Base-by-base conservation (phyloP, 2,797 vertebrate genomes). In the Ispidina picta region DNA sequence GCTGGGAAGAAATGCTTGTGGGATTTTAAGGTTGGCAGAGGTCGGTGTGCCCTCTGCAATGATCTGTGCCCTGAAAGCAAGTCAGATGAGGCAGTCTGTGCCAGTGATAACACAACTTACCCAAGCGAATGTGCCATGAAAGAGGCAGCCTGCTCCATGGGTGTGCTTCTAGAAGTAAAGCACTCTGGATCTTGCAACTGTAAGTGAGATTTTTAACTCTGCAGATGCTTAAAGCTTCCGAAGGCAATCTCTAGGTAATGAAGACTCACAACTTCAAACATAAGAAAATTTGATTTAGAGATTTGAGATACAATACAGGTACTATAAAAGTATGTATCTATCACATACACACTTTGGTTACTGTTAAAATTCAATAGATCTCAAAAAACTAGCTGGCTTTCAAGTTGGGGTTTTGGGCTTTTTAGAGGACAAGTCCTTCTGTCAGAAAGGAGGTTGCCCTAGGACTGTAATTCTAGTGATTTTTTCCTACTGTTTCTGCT, bases 181-280 rank as follows among this genome's bases (percentile, higher is more conserved):
- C 99, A 99, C 96, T 98, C 98, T 5, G 99, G 99, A 98, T 99
- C 98, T 98, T 99, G 99, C 98, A 99, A 99, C 98, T 99, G 99
- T 99, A 99, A 99, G 99, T 99, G 98, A 97, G 74, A 90, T 95
- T 94, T 97, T 97, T 97, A 96, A 96, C 93, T 95, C 97, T 97
- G 98, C 98, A 98, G 98, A 97, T 95, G 95, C 96, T 96, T 26
- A 97, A 97, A 94, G 97, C 97, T 97, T 98, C 97, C 97, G 97
- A 97, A 96, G 97, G 97, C 92, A 94, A 96, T 94, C 91, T 83
- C 92, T 96, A 95, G 94, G 79, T 96, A 97, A 97, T 60, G 85
- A 96, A 96, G 96, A 96, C 55, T 83, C 92, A 91, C 49, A 88
- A 26, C 79, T 89, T 94, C 92, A 92, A 91, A 93, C 48, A 19